Conservation (phyloP, 2,113 vertebrate genomes). For the Scatophagus argus region DNA sequence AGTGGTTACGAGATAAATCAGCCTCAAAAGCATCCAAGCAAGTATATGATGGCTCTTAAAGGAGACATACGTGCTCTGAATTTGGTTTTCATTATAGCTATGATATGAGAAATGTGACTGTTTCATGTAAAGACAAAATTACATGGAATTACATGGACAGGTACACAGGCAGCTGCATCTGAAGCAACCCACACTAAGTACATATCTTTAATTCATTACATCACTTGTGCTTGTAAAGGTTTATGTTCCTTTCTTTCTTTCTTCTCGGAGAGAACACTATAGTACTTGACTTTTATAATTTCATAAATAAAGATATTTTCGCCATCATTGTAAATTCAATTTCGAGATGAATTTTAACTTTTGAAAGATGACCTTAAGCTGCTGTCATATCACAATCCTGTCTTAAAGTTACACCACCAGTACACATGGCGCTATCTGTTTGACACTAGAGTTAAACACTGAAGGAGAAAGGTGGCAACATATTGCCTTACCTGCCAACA, state of each 20-base stretch:
- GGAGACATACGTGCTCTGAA: not conserved
- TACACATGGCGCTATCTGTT: not conserved
- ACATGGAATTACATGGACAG: not conserved
- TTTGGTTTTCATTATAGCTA: not conserved
- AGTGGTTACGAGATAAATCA: constrained; percentile 1
- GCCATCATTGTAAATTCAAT: not conserved
- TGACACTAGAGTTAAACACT: not conserved
- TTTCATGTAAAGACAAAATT: not conserved
- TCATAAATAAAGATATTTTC: not conserved
- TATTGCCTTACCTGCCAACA: not conserved
- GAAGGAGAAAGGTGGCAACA: not conserved
- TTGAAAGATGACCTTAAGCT: not conserved
- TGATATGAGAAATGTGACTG: not conserved
- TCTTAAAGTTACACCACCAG: not conserved
- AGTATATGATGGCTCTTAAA: not conserved
- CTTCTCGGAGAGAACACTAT: too few species aligned
- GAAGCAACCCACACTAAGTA: not conserved
- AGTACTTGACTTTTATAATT: not conserved
- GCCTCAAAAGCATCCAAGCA: not conserved
- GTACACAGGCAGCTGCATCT: not conserved
- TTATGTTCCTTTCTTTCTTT: not conserved
- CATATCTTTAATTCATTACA: not conserved
- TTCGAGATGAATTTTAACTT: too few species aligned
- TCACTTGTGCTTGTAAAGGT: not conserved
- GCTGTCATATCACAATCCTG: not conserved